phyloP scores from a whole-genome alignment of 1,140 invertebrate species.

The Pseudoatta argentina region DNA sequence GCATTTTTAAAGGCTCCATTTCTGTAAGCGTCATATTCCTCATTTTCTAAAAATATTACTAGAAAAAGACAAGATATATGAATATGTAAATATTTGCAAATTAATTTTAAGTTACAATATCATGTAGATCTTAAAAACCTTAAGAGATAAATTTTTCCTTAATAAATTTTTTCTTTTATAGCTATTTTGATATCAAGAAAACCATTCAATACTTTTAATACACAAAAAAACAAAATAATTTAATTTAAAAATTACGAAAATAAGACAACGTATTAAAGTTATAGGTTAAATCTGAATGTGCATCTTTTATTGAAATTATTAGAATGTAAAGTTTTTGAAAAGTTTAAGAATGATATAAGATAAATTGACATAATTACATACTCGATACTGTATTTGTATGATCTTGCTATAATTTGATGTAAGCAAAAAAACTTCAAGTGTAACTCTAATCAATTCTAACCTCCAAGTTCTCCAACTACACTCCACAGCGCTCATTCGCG shows the following conservation, averaged over 20 bases:
- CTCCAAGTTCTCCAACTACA: background rate
- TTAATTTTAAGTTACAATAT: background rate
- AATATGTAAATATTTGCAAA: background rate
- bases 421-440: background rate
- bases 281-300: slow-evolving; percentile 8
- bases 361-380: background rate
- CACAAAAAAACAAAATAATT: slow-evolving; percentile 28
- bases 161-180: background rate
- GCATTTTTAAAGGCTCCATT: slow-evolving; percentile 87
- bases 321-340: background rate
- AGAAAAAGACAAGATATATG: slow-evolving; percentile 14
- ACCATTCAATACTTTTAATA: slow-evolving; percentile 17
- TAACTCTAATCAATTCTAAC: background rate
- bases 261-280: slow-evolving; percentile 4
- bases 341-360: background rate
- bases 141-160: background rate
- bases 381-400: background rate
- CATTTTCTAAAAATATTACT: background rate
- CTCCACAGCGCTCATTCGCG: slow-evolving; percentile 15
- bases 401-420: background rate
- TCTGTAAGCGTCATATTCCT: slow-evolving; percentile 71
- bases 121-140: background rate
- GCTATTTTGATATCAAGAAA: background rate
- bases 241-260: slow-evolving; percentile 40
- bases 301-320: background rate